A percentile compares a stretch with the other conserved stretches of the same genome.
Conservation (phyloP, 2,888 invertebrate species). For the Oscheius sp. region DNA sequence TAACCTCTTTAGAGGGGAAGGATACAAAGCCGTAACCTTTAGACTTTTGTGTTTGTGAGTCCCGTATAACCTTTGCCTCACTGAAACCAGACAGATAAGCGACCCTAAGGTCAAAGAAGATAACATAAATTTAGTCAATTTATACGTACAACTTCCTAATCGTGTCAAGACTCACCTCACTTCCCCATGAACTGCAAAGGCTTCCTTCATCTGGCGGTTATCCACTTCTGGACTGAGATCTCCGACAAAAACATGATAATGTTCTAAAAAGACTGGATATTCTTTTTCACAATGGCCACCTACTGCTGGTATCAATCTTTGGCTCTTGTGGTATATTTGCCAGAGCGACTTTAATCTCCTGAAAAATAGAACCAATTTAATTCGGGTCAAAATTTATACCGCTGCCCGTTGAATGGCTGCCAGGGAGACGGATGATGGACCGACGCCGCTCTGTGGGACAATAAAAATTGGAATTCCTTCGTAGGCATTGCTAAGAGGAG, state of each 20-base stretch:
- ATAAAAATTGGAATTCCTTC: slow-evolving; percentile 58
- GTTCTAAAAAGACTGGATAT: slow-evolving; percentile 80
- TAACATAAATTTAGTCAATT: slow-evolving; percentile 4
- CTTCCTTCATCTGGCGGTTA: slow-evolving; percentile 94
- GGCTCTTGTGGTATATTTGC: slow-evolving; percentile 88
- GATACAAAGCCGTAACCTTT: slow-evolving; percentile 99
- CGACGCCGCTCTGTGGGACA: slow-evolving; percentile 44
- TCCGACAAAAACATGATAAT: slow-evolving; percentile 99
- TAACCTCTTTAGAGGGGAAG: slow-evolving; percentile 91
- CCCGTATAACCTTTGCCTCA: slow-evolving; percentile 97
- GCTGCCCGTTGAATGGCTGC: slow-evolving; percentile 53
- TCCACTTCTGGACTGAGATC: slow-evolving; percentile 99
- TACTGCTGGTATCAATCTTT: slow-evolving; percentile 84
- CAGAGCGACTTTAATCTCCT: slow-evolving; percentile 98
- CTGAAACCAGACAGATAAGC: slow-evolving; percentile 72
- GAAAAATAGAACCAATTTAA: slow-evolving; percentile 48
- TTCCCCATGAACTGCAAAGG: slow-evolving; percentile 97
- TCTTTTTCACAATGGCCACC: slow-evolving; percentile 42
- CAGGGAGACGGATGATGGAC: slow-evolving; percentile 43
- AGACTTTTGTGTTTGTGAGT: slow-evolving; percentile 97
- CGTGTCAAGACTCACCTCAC: slow-evolving; percentile 77
- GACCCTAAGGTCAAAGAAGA: background rate
- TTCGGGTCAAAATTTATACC: slow-evolving; percentile 35
- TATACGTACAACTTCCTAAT: slow-evolving; percentile 3
- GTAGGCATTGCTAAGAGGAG: slow-evolving; percentile 40